These are phyloP conservation scores for Caenorhabditis sp. DNA, from an alignment of 2,888 invertebrate genomes.

Conservation along the genomic window DNA sequence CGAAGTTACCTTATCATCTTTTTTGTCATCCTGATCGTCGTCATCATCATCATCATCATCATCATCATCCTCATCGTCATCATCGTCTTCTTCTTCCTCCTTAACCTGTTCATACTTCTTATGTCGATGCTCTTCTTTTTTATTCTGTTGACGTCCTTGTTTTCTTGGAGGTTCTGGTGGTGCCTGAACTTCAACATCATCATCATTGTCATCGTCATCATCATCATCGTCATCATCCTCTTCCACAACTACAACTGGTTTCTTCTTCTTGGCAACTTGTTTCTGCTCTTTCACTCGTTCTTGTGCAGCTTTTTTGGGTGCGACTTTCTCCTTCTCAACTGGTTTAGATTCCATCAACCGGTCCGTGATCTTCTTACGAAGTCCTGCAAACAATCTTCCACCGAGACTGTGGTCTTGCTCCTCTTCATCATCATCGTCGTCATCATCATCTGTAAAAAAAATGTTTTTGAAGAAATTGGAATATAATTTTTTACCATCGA, in stretches of 20 bases:
- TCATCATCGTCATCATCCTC: constrained; percentile 31
- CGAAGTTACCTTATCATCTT: constrained; percentile 8
- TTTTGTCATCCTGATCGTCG: constrained; percentile 12
- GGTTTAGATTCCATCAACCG: constrained; percentile 31
- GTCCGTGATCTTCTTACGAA: constrained; percentile 49
- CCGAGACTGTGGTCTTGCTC: constrained; percentile 41
- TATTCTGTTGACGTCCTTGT: constrained; percentile 27
- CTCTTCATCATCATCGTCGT: constrained; percentile 51
- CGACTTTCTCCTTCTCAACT: constrained; percentile 15
- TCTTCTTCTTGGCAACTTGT: constrained; percentile 5
- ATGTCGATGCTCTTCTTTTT: constrained; percentile 27
- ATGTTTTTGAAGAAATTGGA: background rate
- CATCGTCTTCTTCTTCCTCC: constrained; percentile 44
- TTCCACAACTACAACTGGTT: background rate
- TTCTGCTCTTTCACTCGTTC: constrained; percentile 24
- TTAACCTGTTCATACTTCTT: constrained; percentile 33
- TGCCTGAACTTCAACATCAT: constrained; percentile 20
- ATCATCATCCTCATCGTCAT: constrained; percentile 21
- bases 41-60: constrained; percentile 17
- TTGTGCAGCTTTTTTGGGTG: background rate
- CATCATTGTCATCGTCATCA: constrained; percentile 44
- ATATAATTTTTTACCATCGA: constrained; percentile 5
- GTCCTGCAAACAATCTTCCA: constrained; percentile 48
- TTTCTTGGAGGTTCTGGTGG: constrained; percentile 19
- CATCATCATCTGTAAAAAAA: constrained; percentile 30